Conservation (phyloP, 2,113 vertebrate genomes). For the Cacatua alba region DNA sequence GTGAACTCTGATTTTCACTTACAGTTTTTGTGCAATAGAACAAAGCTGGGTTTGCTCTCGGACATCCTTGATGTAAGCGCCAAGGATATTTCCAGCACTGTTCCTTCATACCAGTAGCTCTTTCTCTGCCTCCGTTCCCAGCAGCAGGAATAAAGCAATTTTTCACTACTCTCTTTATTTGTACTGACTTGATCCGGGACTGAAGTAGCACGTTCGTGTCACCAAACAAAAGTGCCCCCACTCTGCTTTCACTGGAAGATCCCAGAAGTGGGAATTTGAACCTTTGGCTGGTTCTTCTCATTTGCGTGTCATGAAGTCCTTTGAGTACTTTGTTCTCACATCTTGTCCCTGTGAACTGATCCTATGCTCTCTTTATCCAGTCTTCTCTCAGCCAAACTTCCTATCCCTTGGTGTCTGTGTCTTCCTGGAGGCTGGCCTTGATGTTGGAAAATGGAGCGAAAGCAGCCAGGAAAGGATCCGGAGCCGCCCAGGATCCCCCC, state of each 20-base stretch:
- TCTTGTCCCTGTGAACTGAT: conserved; percentile 26
- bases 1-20: background rate
- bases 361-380: background rate
- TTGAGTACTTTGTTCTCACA: background rate
- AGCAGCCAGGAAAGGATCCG: background rate
- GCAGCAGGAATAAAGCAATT: conserved; percentile 43
- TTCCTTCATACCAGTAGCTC: background rate
- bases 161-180: conserved; percentile 46
- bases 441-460: background rate
- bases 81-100: conserved; percentile 56
- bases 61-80: background rate
- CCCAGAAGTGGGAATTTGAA: background rate
- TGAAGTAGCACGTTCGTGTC: background rate
- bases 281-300: background rate
- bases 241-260: background rate
- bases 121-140: background rate
- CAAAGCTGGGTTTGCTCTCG: conserved; percentile 27
- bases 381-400: background rate
- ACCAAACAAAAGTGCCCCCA: background rate
- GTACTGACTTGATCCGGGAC: background rate
- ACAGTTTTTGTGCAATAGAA: background rate
- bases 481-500: background rate
- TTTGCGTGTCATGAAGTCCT: conserved; percentile 7
- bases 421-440: conserved; percentile 35
- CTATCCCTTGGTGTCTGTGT: background rate